phyloP scores from a whole-genome alignment of 2,113 vertebrate genomes.

The Pungitius pungitius region DNA sequence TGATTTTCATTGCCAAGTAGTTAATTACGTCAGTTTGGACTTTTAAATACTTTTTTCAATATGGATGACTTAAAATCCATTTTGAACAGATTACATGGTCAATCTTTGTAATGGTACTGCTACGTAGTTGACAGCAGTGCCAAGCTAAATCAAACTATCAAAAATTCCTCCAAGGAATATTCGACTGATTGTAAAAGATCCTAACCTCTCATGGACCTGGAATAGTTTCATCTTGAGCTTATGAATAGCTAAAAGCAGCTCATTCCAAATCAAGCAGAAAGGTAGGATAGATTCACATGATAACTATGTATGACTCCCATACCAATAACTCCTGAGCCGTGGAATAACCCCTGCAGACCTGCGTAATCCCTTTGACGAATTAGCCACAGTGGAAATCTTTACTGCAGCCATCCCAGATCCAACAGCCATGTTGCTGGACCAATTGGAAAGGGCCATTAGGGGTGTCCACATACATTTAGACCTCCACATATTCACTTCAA shows the following conservation, averaged over 20 bases:
- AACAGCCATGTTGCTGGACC: constrained; percentile 46
- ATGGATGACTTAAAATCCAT: constrained; percentile 32
- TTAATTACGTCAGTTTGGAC: constrained; percentile 25
- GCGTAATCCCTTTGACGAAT: constrained; percentile 69
- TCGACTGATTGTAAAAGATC: constrained; percentile 48
- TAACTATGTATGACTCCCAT: constrained; percentile 47
- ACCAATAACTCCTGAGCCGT: constrained; percentile 48
- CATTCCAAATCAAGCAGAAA: constrained; percentile 47
- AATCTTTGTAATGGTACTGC: constrained; percentile 22
- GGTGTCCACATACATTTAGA: constrained; percentile 73
- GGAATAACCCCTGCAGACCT: constrained; percentile 60
- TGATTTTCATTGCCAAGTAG: constrained; percentile 27
- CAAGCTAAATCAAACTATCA: constrained; percentile 23
- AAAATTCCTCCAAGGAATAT: constrained; percentile 48
- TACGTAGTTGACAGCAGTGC: constrained; percentile 28
- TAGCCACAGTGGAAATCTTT: constrained; percentile 51
- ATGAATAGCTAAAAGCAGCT: constrained; percentile 46
- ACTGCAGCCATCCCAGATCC: constrained; percentile 57
- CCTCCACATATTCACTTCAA: constrained; percentile 73
- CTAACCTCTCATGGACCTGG: constrained; percentile 44
- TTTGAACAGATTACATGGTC: constrained; percentile 33
- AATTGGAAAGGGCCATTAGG: constrained; percentile 64
- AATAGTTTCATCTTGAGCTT: constrained; percentile 54
- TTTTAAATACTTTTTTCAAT: constrained; percentile 35
- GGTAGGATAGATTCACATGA: constrained; percentile 48